Evolutionary conservation across 2,113 vertebrate genomes (phyloP).

Genomic region (Nycticebus coucang): DNA sequence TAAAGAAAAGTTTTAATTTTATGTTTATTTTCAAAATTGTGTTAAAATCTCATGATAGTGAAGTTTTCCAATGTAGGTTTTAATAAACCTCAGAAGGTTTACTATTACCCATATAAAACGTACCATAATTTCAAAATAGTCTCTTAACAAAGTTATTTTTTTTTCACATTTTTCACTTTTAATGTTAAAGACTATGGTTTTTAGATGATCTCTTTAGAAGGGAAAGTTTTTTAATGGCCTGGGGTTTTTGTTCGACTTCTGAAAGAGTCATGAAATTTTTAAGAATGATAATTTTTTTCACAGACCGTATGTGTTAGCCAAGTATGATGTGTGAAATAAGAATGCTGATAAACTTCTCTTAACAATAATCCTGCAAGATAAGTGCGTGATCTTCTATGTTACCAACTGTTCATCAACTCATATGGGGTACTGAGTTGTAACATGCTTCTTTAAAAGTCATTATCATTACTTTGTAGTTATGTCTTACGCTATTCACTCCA

Average conservation of each 20-base stretch:
- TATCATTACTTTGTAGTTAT: background rate
- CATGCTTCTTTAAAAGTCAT: background rate
- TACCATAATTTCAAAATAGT: background rate
- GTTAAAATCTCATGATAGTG: background rate
- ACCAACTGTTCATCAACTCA: background rate
- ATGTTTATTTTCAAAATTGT: constrained; percentile 36
- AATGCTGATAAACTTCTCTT: background rate
- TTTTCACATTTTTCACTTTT: background rate
- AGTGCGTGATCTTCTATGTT: background rate
- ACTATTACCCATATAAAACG: background rate
- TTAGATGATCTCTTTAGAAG: background rate
- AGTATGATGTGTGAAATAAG: background rate
- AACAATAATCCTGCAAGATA: background rate
- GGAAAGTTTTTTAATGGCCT: background rate
- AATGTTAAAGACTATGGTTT: background rate
- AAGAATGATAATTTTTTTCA: background rate
- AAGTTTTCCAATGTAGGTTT: background rate
- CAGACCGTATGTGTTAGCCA: background rate
- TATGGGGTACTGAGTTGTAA: background rate
- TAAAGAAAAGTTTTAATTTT: constrained; percentile 29
- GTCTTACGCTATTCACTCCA: background rate
- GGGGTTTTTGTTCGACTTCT: background rate
- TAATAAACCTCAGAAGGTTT: background rate
- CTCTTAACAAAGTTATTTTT: constrained; percentile 24
- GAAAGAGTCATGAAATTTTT: background rate